phyloP scores from a whole-genome alignment of 2,113 vertebrate species.

The Actinemys pallida region DNA sequence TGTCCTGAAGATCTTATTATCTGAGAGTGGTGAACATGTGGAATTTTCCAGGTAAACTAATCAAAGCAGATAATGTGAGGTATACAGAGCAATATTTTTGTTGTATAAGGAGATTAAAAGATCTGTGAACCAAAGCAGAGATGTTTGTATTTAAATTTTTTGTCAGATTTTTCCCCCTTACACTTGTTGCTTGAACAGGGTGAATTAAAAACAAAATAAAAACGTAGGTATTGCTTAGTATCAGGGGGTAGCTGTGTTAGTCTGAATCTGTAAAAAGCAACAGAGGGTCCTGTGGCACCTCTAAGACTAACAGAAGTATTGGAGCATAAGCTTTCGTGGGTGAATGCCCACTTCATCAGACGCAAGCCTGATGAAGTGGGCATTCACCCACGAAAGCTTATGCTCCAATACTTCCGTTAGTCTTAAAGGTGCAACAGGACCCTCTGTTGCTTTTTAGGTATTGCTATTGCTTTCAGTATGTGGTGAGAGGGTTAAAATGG shows the following conservation, averaged over 20 bases:
- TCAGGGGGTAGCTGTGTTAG: too few species aligned
- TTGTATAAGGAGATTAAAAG: neutral
- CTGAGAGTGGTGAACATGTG: neutral
- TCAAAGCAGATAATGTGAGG: neutral
- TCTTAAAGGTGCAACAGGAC: too few species aligned
- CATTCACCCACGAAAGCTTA: too few species aligned
- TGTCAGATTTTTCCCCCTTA: neutral
- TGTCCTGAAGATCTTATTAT: neutral
- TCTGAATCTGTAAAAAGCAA: too few species aligned
- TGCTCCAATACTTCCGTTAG: too few species aligned
- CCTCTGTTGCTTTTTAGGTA: neutral
- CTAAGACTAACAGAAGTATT: too few species aligned
- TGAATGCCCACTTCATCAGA: too few species aligned
- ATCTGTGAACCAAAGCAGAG: neutral
- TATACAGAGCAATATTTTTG: neutral
- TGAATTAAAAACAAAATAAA: neutral
- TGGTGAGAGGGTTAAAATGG: neutral
- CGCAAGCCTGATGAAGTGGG: too few species aligned
- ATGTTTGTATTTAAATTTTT: neutral
- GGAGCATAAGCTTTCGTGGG: too few species aligned
- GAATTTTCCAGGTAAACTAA: neutral
- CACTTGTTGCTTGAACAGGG: neutral
- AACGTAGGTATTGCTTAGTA: neutral
- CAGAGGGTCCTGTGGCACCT: too few species aligned
- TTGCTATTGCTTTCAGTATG: neutral